A percentile compares a stretch with the other conserved stretches of the same genome.
phyloP scores from a whole-genome alignment of 2,888 invertebrate genomes.

The Osedax frankpressi region DNA sequence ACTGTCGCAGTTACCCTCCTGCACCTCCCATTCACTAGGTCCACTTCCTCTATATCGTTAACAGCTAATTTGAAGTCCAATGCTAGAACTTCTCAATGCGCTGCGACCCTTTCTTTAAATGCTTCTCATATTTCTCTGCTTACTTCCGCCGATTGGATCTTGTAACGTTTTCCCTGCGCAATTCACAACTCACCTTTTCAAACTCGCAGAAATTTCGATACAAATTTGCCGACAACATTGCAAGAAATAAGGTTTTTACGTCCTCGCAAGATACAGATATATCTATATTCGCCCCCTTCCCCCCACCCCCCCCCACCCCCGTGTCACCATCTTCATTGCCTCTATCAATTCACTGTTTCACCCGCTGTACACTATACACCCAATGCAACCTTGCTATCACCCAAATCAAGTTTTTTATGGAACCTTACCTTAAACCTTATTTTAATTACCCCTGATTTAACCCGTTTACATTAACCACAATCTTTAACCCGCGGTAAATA shows the following conservation, averaged over 20 bases:
- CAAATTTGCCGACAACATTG: constrained; percentile 41
- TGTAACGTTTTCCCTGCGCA: constrained; percentile 40
- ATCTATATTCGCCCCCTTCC: background rate
- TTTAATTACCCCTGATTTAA: too few relatives aligned
- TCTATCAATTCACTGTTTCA: too few relatives aligned
- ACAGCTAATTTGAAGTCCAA: too few relatives aligned
- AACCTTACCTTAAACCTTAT: too few relatives aligned
- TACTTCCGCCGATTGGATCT: constrained; percentile 16
- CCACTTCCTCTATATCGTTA: background rate
- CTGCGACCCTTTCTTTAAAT: background rate
- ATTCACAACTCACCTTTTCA: constrained; percentile 36
- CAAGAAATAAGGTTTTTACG: constrained; percentile 32
- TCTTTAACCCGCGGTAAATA: constrained; percentile 48
- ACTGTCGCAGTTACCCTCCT: background rate
- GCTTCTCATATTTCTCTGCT: background rate
- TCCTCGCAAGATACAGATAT: background rate
- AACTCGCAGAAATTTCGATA: constrained; percentile 39
- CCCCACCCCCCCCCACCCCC: background rate
- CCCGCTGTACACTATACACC: too few relatives aligned
- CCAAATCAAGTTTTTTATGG: too few relatives aligned
- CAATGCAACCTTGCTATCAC: too few relatives aligned
- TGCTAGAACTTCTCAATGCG: too few relatives aligned
- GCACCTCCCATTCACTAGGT: background rate
- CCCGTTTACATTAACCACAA: too few relatives aligned
- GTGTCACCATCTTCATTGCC: too few relatives aligned